Evolutionary conservation across 2,888 invertebrate genomes (phyloP), one percentile per base, ranked within the genome.

Genomic region (Drosophila birchii): DNA sequence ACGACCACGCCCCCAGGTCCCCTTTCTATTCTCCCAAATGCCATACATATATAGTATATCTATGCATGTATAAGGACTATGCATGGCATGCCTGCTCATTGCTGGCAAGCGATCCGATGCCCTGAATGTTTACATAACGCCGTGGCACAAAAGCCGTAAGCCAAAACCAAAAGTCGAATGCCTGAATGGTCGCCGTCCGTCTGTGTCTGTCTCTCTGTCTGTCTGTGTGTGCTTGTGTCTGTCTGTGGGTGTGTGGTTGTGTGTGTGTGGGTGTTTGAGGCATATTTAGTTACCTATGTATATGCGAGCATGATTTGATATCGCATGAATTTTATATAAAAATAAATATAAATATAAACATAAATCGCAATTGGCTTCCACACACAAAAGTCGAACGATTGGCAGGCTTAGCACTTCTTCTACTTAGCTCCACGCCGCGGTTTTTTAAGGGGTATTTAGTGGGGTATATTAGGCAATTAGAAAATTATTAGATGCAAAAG

Each of bases 201-300:
- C 54, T 71, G 39, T 54, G 6, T 56, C 29, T 61, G 49, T 74
- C 57, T 70, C 4, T 70, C 60, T 63, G 57, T 63, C 49, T 69
- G 58, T 70, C 41, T 41, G 51, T 70, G 16, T 36, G 29, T 3
- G n/a, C 11, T 14, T 71, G 39, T 54, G 7, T 55, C 32, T 61
- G 49, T 69, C 56, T 68, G 61, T 58, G 7, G 14, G 16, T 0
- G 18, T n/a, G 43, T 26, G 12, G 20, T 41, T 60, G 34, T 55
- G 51, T 68, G 29, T 73, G 34, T 47, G 32, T 73, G 34, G 43
- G 32, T 41, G 51, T 74, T 51, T 74, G 67, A 58, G 87, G 75
- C 88, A 84, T 88, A 88, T 83, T 89, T 87, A 87, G 84, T 87
- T 85, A 89, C 89, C 84, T 85, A 87, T n/a, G n/a, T n/a, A n/a